Percentiles rank a stretch among this genome's conserved stretches.
phyloP scores from a whole-genome alignment of 2,888 invertebrate species.

The Xanthorhoe spadicearia region DNA sequence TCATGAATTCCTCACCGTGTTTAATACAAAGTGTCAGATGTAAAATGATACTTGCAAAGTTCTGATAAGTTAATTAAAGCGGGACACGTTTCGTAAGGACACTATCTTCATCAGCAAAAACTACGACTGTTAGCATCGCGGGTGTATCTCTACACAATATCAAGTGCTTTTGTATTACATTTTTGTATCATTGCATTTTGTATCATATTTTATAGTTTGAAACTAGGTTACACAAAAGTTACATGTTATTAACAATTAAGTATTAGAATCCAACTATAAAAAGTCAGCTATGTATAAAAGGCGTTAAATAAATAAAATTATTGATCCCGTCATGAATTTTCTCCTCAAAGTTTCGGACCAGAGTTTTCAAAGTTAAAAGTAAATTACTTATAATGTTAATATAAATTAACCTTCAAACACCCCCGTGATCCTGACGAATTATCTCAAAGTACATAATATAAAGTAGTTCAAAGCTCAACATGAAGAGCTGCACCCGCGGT shows the following conservation, averaged over 20 bases:
- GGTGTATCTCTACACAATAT: not conserved
- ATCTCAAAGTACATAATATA: not conserved
- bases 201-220: too few species aligned
- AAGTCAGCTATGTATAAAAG: too few species aligned
- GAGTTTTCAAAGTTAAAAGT: too few species aligned
- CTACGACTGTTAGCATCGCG: not conserved
- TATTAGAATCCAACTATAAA: too few species aligned
- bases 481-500: not conserved
- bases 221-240: too few species aligned
- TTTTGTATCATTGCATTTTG: too few species aligned
- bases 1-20: not conserved
- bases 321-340: too few species aligned
- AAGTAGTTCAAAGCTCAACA: not conserved
- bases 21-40: constrained; percentile 42
- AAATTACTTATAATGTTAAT: too few species aligned
- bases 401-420: not conserved
- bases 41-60: constrained; percentile 40
- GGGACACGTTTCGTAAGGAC: constrained; percentile 56
- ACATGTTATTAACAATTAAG: too few species aligned
- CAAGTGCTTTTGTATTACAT: too few species aligned
- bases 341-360: too few species aligned
- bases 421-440: not conserved
- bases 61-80: constrained; percentile 54
- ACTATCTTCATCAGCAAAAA: constrained; percentile 76
- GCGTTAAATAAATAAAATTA: too few species aligned